phyloP scores from a whole-genome alignment of 2,888 invertebrate species.

The Taphrorychus bicolor region DNA sequence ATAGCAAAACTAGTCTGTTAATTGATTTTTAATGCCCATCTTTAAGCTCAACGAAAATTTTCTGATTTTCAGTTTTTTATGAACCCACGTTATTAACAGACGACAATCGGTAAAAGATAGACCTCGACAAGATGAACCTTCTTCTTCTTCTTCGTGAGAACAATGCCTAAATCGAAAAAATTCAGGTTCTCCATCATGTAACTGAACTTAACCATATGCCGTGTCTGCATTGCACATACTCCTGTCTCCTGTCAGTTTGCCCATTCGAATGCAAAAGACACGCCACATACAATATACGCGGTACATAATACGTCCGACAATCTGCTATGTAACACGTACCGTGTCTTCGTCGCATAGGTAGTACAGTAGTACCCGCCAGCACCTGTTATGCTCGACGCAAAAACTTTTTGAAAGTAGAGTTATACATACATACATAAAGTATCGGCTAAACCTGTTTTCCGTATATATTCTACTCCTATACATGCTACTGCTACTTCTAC shows the following conservation, averaged over 20 bases:
- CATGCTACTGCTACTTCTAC: slow-evolving; percentile 26
- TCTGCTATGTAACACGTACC: slow-evolving; percentile 31
- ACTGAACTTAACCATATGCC: background rate
- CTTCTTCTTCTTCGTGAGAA: background rate
- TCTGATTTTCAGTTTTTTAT: too few relatives aligned
- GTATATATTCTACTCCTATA: slow-evolving; percentile 34
- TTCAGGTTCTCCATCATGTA: too few relatives aligned
- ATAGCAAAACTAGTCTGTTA: too few relatives aligned
- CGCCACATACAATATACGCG: slow-evolving; percentile 15
- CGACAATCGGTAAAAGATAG: background rate
- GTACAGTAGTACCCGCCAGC: slow-evolving; percentile 29
- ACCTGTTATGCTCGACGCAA: slow-evolving; percentile 40
- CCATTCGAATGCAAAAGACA: slow-evolving; percentile 11
- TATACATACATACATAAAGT: slow-evolving; percentile 39
- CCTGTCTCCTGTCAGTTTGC: background rate
- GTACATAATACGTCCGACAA: slow-evolving; percentile 20
- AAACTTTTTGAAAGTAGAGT: slow-evolving; percentile 42
- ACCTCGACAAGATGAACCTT: too few relatives aligned
- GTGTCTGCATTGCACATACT: background rate
- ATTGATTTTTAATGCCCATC: too few relatives aligned
- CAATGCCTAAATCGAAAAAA: too few relatives aligned
- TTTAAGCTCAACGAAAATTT: too few relatives aligned
- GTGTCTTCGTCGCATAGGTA: slow-evolving; percentile 18
- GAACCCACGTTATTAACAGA: too few relatives aligned
- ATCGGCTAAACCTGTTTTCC: slow-evolving; percentile 41